Base-by-base conservation (phyloP, 92 coral and sea anemone species). In the Palythoa caribaeorum region DNA sequence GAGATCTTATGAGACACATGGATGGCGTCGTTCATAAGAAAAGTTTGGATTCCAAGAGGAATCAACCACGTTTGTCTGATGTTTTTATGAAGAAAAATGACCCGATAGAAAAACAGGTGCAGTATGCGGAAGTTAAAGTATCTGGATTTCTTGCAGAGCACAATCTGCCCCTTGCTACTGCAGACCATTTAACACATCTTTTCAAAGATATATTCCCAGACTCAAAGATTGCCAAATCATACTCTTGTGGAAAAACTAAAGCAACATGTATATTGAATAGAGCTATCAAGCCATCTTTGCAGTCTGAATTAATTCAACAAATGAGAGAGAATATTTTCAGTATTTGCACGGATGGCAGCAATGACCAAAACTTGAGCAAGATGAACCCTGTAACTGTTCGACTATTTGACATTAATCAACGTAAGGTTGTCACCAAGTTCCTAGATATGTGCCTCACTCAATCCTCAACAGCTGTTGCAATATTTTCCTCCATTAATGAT, bases 361-460 rank as follows among this genome's bases (percentile, higher is more conserved):
- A 70, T 70, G 74, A 79, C 60, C 44, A 39, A 52, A 35, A 63
- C 47, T 55, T 54, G 20, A 15, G 36, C 6, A 83, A 83, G 57
- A 83, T 83, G 87, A 59, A 83, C 19, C 87, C 87, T 16, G 52
- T 83, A 11, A 83, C 76, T 14, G 87, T 83, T 15, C 59, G 76
- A 83, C 87, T 83, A 11, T 83, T 83, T 57, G 76, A 83, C 52
- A 60, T 63, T 17, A 57, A 63, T 38, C 76, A 11, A 14, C 76
- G 38, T 28, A 83, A 65, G 36, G 87, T 63, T 57, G 76, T 83
- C 6, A 83, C 87, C 9, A 21, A 65, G 11, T 83, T 83, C n/a
- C 65, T 57, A 13, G 65, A 57, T 10, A 57, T 57, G 65, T 14
- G 65, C 15, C 5, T 10, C 5, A 57, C 65, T 10, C 65, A 57